Conservation (phyloP, 2,797 vertebrate species). For the Leptoclinus maculatus region DNA sequence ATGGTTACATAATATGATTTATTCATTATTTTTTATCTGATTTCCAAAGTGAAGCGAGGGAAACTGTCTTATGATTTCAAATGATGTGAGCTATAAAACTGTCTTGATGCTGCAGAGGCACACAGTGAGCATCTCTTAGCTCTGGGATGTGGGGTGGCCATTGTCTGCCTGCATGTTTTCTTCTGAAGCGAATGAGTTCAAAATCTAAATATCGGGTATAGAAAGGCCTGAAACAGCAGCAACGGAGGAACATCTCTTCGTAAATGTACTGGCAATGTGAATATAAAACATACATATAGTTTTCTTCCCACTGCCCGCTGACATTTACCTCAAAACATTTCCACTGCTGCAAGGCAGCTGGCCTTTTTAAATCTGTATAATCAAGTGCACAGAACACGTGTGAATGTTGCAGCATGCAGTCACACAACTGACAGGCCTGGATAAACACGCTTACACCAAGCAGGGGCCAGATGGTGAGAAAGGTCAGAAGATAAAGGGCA, state of each 20-base stretch:
- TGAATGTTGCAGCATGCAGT: slow-evolving; percentile 18
- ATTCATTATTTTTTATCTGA: slow-evolving; percentile 21
- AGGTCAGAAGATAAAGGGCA: slow-evolving; percentile 25
- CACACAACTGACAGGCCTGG: slow-evolving; percentile 10
- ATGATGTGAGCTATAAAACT: slow-evolving; percentile 20
- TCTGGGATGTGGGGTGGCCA: slow-evolving; percentile 25
- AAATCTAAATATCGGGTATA: slow-evolving; percentile 43
- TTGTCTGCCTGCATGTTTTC: slow-evolving; percentile 35
- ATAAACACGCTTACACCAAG: slow-evolving; percentile 29
- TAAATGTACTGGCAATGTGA: slow-evolving; percentile 30
- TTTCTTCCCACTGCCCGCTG: slow-evolving; percentile 35
- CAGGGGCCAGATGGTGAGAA: slow-evolving; percentile 36
- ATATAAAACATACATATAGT: not conserved
- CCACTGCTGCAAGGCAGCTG: slow-evolving; percentile 53
- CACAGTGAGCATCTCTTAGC: slow-evolving; percentile 28
- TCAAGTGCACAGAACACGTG: not conserved
- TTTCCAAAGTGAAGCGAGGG: slow-evolving; percentile 1
- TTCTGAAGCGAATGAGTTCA: slow-evolving; percentile 30
- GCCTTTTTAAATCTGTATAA: slow-evolving; percentile 54
- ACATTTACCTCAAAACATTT: slow-evolving; percentile 59
- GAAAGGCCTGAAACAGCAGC: slow-evolving; percentile 28
- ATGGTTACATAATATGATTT: slow-evolving; percentile 34
- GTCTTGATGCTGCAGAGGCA: slow-evolving; percentile 1
- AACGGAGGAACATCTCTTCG: not conserved
- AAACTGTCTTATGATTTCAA: slow-evolving; percentile 9